A percentile compares a stretch with the other conserved stretches of the same genome.
These are phyloP conservation scores for Pseudonaja textilis DNA, from an alignment of 2,113 vertebrate genomes.

Conservation along the genomic window DNA sequence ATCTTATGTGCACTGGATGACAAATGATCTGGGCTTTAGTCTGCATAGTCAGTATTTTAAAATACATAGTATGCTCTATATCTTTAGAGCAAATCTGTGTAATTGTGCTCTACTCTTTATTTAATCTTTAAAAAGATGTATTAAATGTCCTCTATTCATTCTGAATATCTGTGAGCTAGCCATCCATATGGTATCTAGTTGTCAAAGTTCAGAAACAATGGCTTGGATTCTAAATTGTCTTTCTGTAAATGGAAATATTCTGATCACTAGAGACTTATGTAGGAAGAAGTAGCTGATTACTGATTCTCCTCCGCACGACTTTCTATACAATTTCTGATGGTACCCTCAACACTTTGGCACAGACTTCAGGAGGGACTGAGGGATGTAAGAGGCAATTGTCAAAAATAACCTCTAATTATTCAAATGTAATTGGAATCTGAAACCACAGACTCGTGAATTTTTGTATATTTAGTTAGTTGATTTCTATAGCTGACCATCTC, in stretches of 20 bases:
- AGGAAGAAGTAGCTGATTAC: not conserved
- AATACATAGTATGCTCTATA: not conserved
- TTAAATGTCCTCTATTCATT: not conserved
- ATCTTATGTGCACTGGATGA: not conserved
- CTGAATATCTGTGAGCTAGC: not conserved
- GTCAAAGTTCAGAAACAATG: not conserved
- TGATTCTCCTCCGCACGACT: too few species aligned
- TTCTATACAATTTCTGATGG: not conserved
- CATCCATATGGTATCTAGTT: not conserved
- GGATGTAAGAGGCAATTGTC: not conserved
- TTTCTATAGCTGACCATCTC: not conserved
- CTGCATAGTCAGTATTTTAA: not conserved
- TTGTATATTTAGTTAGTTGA: not conserved
- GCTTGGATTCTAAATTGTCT: not conserved
- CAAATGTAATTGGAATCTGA: not conserved
- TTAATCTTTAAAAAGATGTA: not conserved
- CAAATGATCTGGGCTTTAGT: not conserved
- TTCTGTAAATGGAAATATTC: not conserved
- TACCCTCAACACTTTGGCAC: not conserved
- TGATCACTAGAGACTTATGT: not conserved
- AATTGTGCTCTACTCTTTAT: not conserved
- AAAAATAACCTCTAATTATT: not conserved
- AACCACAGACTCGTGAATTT: not conserved
- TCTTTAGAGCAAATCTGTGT: not conserved
- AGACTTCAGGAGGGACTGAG: not conserved